Evolutionary conservation across 1,140 invertebrate species (phyloP).

Genomic region (Heliconius congener): DNA sequence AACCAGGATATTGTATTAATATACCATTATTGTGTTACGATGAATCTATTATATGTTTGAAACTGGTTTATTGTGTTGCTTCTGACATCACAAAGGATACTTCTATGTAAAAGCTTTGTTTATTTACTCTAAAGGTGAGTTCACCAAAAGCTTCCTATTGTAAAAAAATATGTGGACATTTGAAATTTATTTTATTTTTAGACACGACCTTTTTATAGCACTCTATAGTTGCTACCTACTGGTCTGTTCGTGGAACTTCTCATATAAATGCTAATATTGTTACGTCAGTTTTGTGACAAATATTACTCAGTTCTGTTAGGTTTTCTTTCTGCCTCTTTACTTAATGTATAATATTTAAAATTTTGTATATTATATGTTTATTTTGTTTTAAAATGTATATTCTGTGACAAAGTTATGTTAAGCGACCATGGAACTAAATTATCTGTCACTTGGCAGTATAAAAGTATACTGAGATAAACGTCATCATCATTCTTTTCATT

Average conservation of each 20-base stretch:
- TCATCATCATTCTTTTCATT: no score
- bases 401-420: no score
- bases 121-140: conserved; percentile 6
- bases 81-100: background rate
- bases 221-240: background rate
- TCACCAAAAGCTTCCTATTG: background rate
- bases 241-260: background rate
- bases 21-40: conserved; percentile 1
- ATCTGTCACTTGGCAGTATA: no score
- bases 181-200: conserved; percentile 7
- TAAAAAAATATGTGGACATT: conserved; percentile 6
- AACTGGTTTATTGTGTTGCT: background rate
- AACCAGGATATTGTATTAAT: conserved; percentile 23
- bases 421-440: no score
- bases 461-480: no score
- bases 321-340: background rate
- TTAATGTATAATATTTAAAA: background rate
- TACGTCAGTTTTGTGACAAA: conserved; percentile 6
- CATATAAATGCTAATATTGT: conserved; percentile 5
- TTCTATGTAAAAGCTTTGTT: background rate
- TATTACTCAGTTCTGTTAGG: background rate
- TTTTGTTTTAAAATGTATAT: background rate
- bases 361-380: background rate
- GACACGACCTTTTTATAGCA: background rate
- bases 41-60: conserved; percentile 11